phyloP scores from a whole-genome alignment of 2,888 invertebrate species.

The Tenthredo amoena region DNA sequence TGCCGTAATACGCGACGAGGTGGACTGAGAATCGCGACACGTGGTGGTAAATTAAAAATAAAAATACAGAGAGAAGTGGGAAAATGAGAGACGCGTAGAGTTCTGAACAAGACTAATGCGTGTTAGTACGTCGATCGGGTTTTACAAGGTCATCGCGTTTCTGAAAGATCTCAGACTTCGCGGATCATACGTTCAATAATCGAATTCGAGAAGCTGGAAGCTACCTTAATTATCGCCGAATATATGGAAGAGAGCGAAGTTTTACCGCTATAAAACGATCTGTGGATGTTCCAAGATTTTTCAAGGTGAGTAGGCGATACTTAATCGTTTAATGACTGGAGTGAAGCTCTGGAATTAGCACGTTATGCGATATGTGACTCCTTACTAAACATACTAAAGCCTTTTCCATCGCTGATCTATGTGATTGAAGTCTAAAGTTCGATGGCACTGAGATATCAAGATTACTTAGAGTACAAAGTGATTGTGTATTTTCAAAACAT shows the following conservation, averaged over 20 bases:
- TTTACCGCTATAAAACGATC: not conserved
- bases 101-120: not conserved
- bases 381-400: not conserved
- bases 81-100: not conserved
- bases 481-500: not conserved
- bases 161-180: not conserved
- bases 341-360: not conserved
- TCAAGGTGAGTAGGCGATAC: not conserved
- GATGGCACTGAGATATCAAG: not conserved
- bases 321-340: not conserved
- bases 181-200: not conserved
- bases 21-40: constrained; percentile 1
- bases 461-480: not conserved
- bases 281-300: not conserved
- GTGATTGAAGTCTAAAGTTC: not conserved
- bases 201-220: not conserved
- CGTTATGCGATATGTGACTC: not conserved
- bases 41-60: constrained; percentile 22
- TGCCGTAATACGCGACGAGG: constrained; percentile 28
- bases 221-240: not conserved
- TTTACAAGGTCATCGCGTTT: constrained; percentile 21
- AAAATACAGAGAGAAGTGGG: not conserved
- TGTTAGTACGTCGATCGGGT: not conserved
- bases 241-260: not conserved
- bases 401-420: not conserved